phyloP scores from a whole-genome alignment of 2,797 vertebrate species.

The Hipposideros larvatus region DNA sequence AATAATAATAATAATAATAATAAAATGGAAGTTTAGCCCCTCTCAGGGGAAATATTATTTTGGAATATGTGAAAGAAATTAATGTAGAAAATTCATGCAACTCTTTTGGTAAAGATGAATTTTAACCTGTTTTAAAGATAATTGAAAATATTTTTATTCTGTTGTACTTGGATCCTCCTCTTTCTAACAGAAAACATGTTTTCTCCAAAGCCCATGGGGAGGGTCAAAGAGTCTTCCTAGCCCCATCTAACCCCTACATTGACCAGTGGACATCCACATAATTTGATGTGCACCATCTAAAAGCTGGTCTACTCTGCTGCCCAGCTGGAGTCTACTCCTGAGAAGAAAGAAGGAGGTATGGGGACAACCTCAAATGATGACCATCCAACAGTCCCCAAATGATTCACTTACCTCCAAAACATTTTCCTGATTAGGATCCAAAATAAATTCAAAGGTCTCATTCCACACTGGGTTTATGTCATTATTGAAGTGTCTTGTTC shows the following conservation, averaged over 20 bases:
- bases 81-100: neutral
- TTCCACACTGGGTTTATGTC: slow-evolving; percentile 97
- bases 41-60: neutral
- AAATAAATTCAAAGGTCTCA: slow-evolving; percentile 96
- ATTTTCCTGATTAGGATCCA: slow-evolving; percentile 97
- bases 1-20: too few relatives aligned
- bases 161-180: neutral
- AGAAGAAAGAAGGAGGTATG: neutral
- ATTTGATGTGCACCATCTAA: neutral
- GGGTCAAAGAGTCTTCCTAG: neutral
- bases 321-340: neutral
- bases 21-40: neutral
- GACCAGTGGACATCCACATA: neutral
- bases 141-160: neutral
- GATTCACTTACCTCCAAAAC: slow-evolving; percentile 92
- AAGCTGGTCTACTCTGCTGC: too few relatives aligned
- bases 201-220: neutral
- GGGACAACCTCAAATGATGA: neutral
- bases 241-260: neutral
- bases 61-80: slow-evolving; percentile 35
- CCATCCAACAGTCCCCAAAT: neutral
- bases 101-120: neutral
- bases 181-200: neutral
- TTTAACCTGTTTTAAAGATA: neutral
- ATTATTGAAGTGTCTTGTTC: slow-evolving; percentile 97